Evolutionary conservation across 2,888 invertebrate genomes (phyloP).

Genomic region (Chrysotoxum bicinctum): DNA sequence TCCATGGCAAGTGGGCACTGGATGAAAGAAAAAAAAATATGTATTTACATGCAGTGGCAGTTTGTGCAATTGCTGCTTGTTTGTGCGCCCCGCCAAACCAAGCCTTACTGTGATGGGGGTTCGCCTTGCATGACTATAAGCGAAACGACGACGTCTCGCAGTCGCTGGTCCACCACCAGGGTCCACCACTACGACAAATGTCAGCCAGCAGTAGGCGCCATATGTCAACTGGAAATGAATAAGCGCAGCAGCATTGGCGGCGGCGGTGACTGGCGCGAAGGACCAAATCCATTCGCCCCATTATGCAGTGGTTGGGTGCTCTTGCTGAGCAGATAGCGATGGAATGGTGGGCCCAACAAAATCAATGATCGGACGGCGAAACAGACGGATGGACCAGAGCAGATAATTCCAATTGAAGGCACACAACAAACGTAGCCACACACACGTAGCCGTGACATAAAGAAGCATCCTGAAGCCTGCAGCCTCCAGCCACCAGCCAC

Average conservation of each 20-base stretch:
- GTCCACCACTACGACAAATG: constrained; percentile 65
- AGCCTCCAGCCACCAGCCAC: constrained; percentile 1
- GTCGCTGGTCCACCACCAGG: constrained; percentile 53
- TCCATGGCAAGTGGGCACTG: constrained; percentile 21
- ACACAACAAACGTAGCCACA: constrained; percentile 60
- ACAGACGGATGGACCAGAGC: constrained; percentile 67
- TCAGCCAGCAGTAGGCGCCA: constrained; percentile 68
- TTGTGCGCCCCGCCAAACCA: constrained; percentile 29
- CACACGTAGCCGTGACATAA: constrained; percentile 45
- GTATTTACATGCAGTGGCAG: constrained; percentile 61
- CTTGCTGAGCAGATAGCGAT: not conserved
- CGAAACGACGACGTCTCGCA: constrained; percentile 53
- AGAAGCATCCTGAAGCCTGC: constrained; percentile 50
- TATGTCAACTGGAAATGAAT: constrained; percentile 72
- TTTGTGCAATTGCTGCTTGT: constrained; percentile 44
- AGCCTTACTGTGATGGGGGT: constrained; percentile 38
- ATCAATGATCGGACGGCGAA: constrained; percentile 69
- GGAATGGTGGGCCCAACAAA: constrained; percentile 43
- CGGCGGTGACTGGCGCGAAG: constrained; percentile 50
- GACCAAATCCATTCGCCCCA: constrained; percentile 46
- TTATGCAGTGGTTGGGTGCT: constrained; percentile 44
- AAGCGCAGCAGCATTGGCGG: constrained; percentile 62
- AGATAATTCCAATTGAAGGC: constrained; percentile 71
- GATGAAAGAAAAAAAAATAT: constrained; percentile 21
- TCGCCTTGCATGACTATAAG: constrained; percentile 17